These are phyloP conservation scores for Osmoderma eremita DNA, from an alignment of 2,888 invertebrate species.

Conservation along the genomic window DNA sequence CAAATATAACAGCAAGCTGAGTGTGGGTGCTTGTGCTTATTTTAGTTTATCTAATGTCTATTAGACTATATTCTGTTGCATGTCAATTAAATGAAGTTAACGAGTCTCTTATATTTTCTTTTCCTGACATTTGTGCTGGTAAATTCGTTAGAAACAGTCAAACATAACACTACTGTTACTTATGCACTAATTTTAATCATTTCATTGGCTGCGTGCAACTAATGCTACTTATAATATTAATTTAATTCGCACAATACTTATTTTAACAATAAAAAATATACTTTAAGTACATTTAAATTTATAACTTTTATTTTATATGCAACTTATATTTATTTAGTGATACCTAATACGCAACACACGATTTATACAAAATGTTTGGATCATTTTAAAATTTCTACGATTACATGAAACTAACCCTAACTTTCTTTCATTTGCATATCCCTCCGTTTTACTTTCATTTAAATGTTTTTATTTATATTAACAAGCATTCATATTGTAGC, in stretches of 20 bases:
- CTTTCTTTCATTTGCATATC: too few relatives aligned
- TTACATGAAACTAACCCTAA: too few relatives aligned
- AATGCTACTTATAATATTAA: conserved; percentile 38
- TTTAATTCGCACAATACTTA: conserved; percentile 26
- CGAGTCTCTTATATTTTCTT: neutral
- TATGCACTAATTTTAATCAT: conserved; percentile 43
- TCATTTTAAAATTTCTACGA: too few relatives aligned
- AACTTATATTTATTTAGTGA: neutral
- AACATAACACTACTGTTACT: conserved; percentile 29
- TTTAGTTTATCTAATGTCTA: conserved; percentile 53
- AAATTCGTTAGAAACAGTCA: conserved; percentile 34
- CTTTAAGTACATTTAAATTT: conserved; percentile 18
- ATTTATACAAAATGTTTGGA: too few relatives aligned
- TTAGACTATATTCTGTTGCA: conserved; percentile 42
- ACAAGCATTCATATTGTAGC: too few relatives aligned
- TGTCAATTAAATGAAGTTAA: conserved; percentile 39
- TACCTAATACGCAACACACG: too few relatives aligned
- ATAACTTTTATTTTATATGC: neutral
- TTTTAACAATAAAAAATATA: conserved; percentile 21
- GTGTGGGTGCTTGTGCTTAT: conserved; percentile 64
- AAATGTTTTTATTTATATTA: too few relatives aligned
- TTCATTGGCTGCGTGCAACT: conserved; percentile 43
- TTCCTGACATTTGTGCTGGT: conserved; percentile 13
- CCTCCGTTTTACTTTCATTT: too few relatives aligned
- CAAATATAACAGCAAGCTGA: conserved; percentile 65